These are phyloP conservation scores for Calliopsis andreniformis DNA, from an alignment of 1,140 invertebrate species.

Conservation along the genomic window DNA sequence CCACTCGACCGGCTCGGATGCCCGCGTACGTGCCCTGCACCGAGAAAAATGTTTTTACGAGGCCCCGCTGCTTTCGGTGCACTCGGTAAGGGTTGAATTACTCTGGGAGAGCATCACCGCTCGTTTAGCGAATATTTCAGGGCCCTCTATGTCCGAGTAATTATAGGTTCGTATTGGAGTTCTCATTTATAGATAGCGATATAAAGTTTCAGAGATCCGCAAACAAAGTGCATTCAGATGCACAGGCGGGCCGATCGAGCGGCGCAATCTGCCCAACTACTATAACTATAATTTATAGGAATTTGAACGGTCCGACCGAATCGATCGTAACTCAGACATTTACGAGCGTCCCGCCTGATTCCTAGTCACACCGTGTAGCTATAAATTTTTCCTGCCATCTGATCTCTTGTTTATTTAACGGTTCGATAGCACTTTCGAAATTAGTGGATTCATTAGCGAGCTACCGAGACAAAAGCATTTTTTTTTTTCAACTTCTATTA, in stretches of 20 bases:
- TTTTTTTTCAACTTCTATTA: too few relatives aligned
- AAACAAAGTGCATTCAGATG: background rate
- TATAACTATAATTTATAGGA: conserved; percentile 53
- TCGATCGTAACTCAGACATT: conserved; percentile 51
- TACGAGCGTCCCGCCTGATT: conserved; percentile 43
- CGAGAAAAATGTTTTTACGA: conserved; percentile 43
- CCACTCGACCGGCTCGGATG: conserved; percentile 5
- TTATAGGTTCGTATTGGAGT: too few relatives aligned
- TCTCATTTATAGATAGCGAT: too few relatives aligned
- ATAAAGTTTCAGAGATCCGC: too few relatives aligned
- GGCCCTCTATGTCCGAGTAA: too few relatives aligned
- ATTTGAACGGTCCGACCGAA: conserved; percentile 46
- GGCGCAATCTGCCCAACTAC: conserved; percentile 24
- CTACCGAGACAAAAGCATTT: too few relatives aligned
- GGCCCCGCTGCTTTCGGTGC: too few relatives aligned
- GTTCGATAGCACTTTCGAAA: conserved; percentile 1
- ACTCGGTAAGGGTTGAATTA: background rate
- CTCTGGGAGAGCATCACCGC: too few relatives aligned
- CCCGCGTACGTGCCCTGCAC: conserved; percentile 54
- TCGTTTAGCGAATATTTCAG: too few relatives aligned
- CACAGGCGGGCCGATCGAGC: too few relatives aligned
- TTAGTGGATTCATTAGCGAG: conserved; percentile 35
- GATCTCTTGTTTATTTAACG: conserved; percentile 43
- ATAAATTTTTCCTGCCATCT: conserved; percentile 45
- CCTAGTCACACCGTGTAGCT: conserved; percentile 36